Evolutionary conservation across 2,113 vertebrate genomes (phyloP), one percentile per base, ranked within the genome.

Genomic region (Lepisosteus oculatus): DNA sequence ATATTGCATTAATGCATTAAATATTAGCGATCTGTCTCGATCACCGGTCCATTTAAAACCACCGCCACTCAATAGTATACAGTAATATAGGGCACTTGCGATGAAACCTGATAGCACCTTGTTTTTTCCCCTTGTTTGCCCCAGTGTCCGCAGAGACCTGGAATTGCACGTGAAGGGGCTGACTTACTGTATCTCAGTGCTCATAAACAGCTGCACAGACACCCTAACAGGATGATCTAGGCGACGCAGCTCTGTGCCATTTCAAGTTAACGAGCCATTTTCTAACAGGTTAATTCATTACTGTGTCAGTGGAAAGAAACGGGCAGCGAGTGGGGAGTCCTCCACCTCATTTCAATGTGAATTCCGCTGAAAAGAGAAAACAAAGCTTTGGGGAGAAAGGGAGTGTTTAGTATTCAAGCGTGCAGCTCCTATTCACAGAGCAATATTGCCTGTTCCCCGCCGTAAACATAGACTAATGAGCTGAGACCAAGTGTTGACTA

Each of bases 361-460:
- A 85, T 85, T 77, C 68, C 77, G 82, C 85, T 74, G 80, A 83
- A 83, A 86, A 64, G 84, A 81, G 80, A 84, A 77, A 68, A 78
- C n/a, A 72, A 80, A 86, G 75, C 79, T 77, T 69, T 78, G 79
- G 68, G 81, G 81, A 72, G 81, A 84, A 84, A 43, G 83, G 47
- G 62, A 65, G 51, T 29, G 80, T 87, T 88, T 79, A 73, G 74
- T 77, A 88, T 80, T 82, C 86, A 81, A 73, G 61, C 4, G 1
- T 76, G 71, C 43, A 74, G 71, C 17, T 70, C 41, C 3, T 74
- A 17, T 17, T 76, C 56, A 41, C 61, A 75, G 64, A 83, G 62
- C 71, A 79, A 41, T 74, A 76, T 74, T 78, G 72, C 29, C 29
- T 29, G 29, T 1, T 29, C 29, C 29, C 63, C 75, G 79, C 72